Percentiles rank a stretch among this genome's conserved stretches.
Evolutionary conservation across 2,888 invertebrate genomes (phyloP).

Genomic region (Pycnomerus fuliginosus): DNA sequence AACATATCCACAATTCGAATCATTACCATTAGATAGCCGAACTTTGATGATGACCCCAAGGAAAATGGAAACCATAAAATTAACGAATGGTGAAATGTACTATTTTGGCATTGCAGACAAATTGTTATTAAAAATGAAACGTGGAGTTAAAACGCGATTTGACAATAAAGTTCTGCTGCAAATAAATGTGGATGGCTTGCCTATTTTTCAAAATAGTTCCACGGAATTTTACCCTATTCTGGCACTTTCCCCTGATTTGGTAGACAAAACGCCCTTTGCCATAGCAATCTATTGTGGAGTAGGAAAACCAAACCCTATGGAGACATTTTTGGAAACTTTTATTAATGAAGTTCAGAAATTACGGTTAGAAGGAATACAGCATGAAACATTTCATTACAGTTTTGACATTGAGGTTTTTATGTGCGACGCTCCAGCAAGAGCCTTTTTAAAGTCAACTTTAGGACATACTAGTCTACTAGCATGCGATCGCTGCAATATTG

Average conservation of each 20-base stretch:
- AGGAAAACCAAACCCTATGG: slow-evolving; percentile 13
- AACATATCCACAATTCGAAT: neutral
- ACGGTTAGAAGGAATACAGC: neutral
- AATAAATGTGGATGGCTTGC: slow-evolving; percentile 21
- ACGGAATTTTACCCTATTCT: slow-evolving; percentile 13
- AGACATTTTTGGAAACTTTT: slow-evolving; percentile 6
- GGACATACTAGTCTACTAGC: slow-evolving; percentile 11
- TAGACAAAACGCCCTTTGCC: slow-evolving; percentile 7
- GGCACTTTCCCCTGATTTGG: slow-evolving; percentile 9
- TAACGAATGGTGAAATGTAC: slow-evolving; percentile 7
- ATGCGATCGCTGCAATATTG: slow-evolving; percentile 15
- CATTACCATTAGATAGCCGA: slow-evolving; percentile 6
- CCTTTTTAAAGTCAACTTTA: slow-evolving; percentile 12
- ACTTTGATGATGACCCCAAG: neutral
- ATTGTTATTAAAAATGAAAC: neutral
- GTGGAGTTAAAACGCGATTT: slow-evolving; percentile 3
- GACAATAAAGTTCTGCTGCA: slow-evolving; percentile 3
- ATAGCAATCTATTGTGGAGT: slow-evolving; percentile 13
- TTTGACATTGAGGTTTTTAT: slow-evolving; percentile 11
- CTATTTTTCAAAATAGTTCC: slow-evolving; percentile 15
- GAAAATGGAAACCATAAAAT: neutral
- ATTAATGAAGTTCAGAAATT: slow-evolving; percentile 7
- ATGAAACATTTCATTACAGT: neutral
- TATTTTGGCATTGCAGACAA: slow-evolving; percentile 7
- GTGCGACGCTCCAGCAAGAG: slow-evolving; percentile 17